Evolutionary conservation across 2,113 vertebrate species (phyloP).

Genomic region (Oryzias javanicus): DNA sequence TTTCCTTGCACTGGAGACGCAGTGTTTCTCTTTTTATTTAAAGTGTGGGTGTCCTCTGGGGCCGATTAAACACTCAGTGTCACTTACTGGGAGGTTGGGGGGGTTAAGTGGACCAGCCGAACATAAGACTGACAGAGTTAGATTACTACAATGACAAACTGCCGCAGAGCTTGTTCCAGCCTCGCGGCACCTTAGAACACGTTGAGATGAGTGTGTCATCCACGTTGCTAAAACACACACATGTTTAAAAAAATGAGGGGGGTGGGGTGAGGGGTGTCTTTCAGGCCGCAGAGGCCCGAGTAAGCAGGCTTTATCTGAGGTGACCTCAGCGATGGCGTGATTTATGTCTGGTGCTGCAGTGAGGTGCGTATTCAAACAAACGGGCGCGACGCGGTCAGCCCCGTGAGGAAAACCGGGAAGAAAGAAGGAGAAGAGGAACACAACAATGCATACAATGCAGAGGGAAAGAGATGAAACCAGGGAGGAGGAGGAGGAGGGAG

Average conservation of each 20-base stretch:
- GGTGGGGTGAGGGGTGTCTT: too few species aligned
- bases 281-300: constrained; percentile 28
- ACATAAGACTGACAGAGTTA: constrained; percentile 45
- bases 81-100: constrained; percentile 48
- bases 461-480: constrained; percentile 1
- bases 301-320: constrained; percentile 24
- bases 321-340: constrained; percentile 52
- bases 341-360: constrained; percentile 38
- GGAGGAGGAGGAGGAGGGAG: neutral
- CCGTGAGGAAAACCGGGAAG: constrained; percentile 8
- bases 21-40: constrained; percentile 17
- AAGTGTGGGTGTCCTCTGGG: constrained; percentile 32
- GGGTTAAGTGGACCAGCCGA: constrained; percentile 57
- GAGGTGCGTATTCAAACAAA: constrained; percentile 47
- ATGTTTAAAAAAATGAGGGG: constrained; percentile 6
- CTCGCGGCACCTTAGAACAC: constrained; percentile 38
- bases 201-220: neutral
- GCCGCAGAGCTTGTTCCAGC: constrained; percentile 31
- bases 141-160: constrained; percentile 56
- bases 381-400: neutral
- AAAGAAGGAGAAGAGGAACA: neutral
- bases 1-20: constrained; percentile 35
- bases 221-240: constrained; percentile 1
- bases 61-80: constrained; percentile 64
- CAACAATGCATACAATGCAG: neutral